Percentiles rank a stretch among this genome's conserved stretches.
phyloP scores from a whole-genome alignment of 1,140 invertebrate species.

The Halyomorpha halys region DNA sequence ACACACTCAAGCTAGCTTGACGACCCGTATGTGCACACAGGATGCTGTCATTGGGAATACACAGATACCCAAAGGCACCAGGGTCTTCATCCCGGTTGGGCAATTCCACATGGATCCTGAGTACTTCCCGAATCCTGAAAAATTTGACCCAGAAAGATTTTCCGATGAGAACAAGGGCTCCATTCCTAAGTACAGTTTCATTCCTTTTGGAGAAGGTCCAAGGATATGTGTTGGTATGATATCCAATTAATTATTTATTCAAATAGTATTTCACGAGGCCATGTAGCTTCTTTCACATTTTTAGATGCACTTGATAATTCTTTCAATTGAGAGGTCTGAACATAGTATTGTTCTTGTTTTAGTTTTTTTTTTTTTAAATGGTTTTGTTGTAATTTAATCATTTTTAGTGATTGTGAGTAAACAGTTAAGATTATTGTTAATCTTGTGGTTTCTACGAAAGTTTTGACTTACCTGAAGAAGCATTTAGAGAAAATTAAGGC shows the following conservation, averaged over 20 bases:
- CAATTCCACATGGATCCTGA: conserved; percentile 39
- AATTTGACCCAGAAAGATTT: conserved; percentile 57
- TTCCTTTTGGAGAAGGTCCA: conserved; percentile 50
- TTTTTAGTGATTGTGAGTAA: too few species aligned
- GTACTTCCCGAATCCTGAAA: conserved; percentile 47
- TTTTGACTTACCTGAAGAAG: too few species aligned
- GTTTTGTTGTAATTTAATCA: too few species aligned
- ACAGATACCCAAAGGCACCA: conserved; percentile 40
- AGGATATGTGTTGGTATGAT: conserved; percentile 43
- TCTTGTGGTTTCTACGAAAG: too few species aligned
- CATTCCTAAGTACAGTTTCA: conserved; percentile 37
- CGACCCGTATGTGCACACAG: neutral
- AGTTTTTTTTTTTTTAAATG: too few species aligned
- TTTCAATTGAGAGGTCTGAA: too few species aligned
- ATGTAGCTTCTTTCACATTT: too few species aligned
- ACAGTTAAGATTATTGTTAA: too few species aligned
- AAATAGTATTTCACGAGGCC: too few species aligned
- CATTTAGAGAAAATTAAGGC: too few species aligned
- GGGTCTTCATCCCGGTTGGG: conserved; percentile 35
- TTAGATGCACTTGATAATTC: too few species aligned
- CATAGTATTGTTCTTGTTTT: too few species aligned
- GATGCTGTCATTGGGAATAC: neutral
- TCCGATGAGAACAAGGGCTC: conserved; percentile 34
- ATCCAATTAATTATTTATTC: neutral
- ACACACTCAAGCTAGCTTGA: neutral